A percentile compares a stretch with the other conserved stretches of the same genome.
Conservation (phyloP, 2,888 invertebrate species). For the Lissocephala sabroskyi region DNA sequence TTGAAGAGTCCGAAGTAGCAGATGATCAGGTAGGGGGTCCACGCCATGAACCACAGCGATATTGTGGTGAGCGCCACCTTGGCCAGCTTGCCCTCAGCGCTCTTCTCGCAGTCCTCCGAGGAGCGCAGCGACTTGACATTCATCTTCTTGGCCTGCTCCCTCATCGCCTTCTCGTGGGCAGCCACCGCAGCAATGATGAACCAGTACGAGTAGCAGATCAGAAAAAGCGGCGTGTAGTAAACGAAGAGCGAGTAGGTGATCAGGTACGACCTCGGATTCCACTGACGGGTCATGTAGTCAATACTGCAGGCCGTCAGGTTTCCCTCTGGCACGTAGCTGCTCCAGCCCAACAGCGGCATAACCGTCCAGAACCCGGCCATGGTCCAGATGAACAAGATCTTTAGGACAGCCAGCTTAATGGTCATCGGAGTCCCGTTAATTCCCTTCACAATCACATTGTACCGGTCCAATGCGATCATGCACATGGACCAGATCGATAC, state of each 20-base stretch:
- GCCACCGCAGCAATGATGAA: constrained; percentile 82
- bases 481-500: constrained; percentile 95
- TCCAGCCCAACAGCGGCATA: constrained; percentile 91
- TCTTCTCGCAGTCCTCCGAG: constrained; percentile 82
- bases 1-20: constrained; percentile 87
- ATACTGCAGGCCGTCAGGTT: constrained; percentile 96
- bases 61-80: constrained; percentile 94
- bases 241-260: constrained; percentile 83
- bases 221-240: constrained; percentile 82
- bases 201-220: constrained; percentile 90
- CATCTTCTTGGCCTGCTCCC: constrained; percentile 95
- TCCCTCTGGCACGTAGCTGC: constrained; percentile 91
- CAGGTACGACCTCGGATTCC: constrained; percentile 85
- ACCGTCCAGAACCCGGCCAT: constrained; percentile 86
- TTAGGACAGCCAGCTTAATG: constrained; percentile 83
- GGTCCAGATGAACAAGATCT: constrained; percentile 85
- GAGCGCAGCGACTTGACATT: constrained; percentile 90
- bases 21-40: constrained; percentile 91
- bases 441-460: constrained; percentile 94
- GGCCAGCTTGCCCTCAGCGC: constrained; percentile 89
- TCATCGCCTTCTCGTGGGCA: constrained; percentile 86
- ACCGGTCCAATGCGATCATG: constrained; percentile 92
- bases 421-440: constrained; percentile 89
- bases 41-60: constrained; percentile 91
- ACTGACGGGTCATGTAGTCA: constrained; percentile 84